Evolutionary conservation across 2,113 vertebrate species (phyloP), one percentile per base, ranked within the genome.

Genomic region (Promerops cafer): DNA sequence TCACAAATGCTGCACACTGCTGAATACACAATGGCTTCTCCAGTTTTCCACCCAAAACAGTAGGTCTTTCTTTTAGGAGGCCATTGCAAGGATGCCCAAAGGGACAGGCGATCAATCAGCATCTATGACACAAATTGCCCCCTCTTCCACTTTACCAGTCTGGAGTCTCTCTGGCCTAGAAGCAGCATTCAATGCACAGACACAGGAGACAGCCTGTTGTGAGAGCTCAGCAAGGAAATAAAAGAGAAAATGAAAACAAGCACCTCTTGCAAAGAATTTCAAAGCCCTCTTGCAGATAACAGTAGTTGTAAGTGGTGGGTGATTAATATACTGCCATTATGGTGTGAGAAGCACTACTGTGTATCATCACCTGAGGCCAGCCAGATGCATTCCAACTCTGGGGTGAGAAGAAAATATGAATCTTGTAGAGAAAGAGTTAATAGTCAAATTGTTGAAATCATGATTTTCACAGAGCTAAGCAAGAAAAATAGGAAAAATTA

Each of bases 1-100:
- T 13, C 19, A 9, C 79, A 78, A 95, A 76, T 20, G 76, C 77
- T 35, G 45, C 70, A 66, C 65, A 30, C 87, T 93, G 78, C 64
- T 97, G 93, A 97, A 96, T 96, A 83, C 88, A 96, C 80, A 96
- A 96, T 76, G 88, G 86, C 52, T 96, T 26, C 86, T 75, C 93
- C 83, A 94, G 90, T 92, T 87, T 92, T 89, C 90, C 31, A 4
- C 65, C 60, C n/a, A 4, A 50, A 60, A 96, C 93, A 96, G 83
- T 65, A 52, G 23, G 69, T 50, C 83, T 90, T 97, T 97, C 83
- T 96, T 96, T 24, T 19, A 61, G 65, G 52, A 90, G 53, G 52
- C 79, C 61, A 68, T 83, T 64, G 92, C 79, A 92, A 92, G 75
- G 68, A 56, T 35, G 76, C 68, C 92, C 93, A 92, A 78, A 93